Conservation (phyloP, 2,888 invertebrate species). For the Drosophila demipolita region DNA sequence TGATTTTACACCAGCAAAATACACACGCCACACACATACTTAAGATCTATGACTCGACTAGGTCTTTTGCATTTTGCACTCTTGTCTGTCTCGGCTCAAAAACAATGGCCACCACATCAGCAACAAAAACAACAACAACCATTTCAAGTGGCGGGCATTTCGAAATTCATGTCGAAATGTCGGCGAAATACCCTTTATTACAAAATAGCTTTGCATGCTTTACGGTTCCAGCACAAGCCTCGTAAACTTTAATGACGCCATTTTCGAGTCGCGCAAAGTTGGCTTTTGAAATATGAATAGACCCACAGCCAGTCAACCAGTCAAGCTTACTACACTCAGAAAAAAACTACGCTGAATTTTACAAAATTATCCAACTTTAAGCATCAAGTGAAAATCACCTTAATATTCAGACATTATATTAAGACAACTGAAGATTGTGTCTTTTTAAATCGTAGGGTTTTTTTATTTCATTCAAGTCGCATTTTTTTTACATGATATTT, state of each 20-base stretch:
- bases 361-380: neutral
- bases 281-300: slow-evolving; percentile 81
- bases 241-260: slow-evolving; percentile 82
- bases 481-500: neutral
- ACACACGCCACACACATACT: slow-evolving; percentile 29
- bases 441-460: neutral
- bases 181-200: slow-evolving; percentile 79
- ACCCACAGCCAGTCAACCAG: slow-evolving; percentile 23
- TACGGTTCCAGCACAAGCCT: slow-evolving; percentile 60
- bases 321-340: neutral
- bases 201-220: slow-evolving; percentile 75
- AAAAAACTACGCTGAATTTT: neutral
- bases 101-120: slow-evolving; percentile 59
- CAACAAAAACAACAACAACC: neutral
- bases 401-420: neutral
- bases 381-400: neutral
- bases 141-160: slow-evolving; percentile 59
- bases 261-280: slow-evolving; percentile 76
- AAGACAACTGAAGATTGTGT: neutral
- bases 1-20: slow-evolving; percentile 71
- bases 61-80: slow-evolving; percentile 49
- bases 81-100: slow-evolving; percentile 23
- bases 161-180: slow-evolving; percentile 67
- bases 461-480: neutral
- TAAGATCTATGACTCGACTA: slow-evolving; percentile 52